Percentiles rank a stretch among this genome's conserved stretches.
Conservation (phyloP, 2,888 invertebrate species). For the Chrysodeixis includens region DNA sequence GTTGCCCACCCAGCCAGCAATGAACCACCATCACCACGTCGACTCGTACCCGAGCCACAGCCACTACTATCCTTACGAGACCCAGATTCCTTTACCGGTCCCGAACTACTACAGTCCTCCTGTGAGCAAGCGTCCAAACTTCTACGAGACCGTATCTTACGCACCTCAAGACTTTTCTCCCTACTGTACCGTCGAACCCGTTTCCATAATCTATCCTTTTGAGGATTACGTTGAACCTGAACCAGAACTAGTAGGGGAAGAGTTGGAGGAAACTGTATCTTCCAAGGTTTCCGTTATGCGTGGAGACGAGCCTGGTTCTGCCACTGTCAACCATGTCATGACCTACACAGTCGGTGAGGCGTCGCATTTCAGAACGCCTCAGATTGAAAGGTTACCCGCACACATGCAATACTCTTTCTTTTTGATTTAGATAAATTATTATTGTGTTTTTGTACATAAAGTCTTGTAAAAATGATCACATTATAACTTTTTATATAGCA, state of each 20-base stretch:
- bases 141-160: constrained; percentile 75
- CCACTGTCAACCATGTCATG: constrained; percentile 82
- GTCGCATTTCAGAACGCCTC: constrained; percentile 79
- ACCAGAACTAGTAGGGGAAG: constrained; percentile 80
- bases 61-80: constrained; percentile 68
- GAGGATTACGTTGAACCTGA: constrained; percentile 72
- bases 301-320: constrained; percentile 77
- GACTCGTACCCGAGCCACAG: constrained; percentile 61
- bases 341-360: constrained; percentile 83
- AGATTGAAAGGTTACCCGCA: constrained; percentile 79
- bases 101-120: constrained; percentile 65
- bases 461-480: constrained; percentile 16
- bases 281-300: constrained; percentile 79
- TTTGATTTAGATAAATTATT: constrained; percentile 67
- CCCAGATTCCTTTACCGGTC: constrained; percentile 70
- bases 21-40: constrained; percentile 56
- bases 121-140: constrained; percentile 73
- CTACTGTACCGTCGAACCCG: constrained; percentile 72
- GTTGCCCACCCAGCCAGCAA: constrained; percentile 32
- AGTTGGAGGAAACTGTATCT: constrained; percentile 80
- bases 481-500: background rate
- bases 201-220: constrained; percentile 59
- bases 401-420: constrained; percentile 84
- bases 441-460: constrained; percentile 36
- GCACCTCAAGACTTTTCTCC: constrained; percentile 70